Evolutionary conservation across 2,797 vertebrate species (phyloP), one percentile per base, ranked within the genome.

Genomic region (Trematomus bernacchii): DNA sequence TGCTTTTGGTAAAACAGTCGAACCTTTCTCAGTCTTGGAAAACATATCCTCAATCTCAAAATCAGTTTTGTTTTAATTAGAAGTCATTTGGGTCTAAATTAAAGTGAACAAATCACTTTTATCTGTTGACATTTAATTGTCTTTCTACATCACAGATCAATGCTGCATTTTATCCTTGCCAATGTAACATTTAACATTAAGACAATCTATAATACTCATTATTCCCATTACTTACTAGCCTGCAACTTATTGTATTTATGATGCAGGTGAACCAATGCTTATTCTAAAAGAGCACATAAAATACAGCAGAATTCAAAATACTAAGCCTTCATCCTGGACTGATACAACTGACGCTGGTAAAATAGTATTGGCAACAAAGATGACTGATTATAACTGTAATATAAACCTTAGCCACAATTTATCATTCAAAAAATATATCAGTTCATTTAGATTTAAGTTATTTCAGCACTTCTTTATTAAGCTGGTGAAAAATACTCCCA

Each of bases 51-150:
- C 21, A 52, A 62, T 59, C 53, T 55, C 11, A 54, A 59, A 37
- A 16, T 37, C 4, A n/a, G 3, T 53, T 18, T 57, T 61, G 27
- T 37, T 37, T 74, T 44, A 33, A 33, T 66, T 40, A 37, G 2
- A 33, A 64, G n/a, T 33, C 0, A 68, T 51, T 65, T 48, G 6
- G 30, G 6, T 4, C 4, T 59, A 18, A 65, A 54, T 60, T 47
- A 37, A 37, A 37, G 33, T 2, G 33, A 51, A 59, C 16, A 54
- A 42, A 6, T 2, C 2, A 1, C 1, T 27, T 7, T 50, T 50
- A 15, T 50, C 15, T 18, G 19, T 44, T 59, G n/a, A 71, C 10
- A 23, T 60, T 65, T 59, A 52, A 59, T 64, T 46, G 13, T 66
- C 12, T 10, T 57, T 48, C 19, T 46, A 54, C 44, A 68, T 59